Percentiles rank a stretch among this genome's conserved stretches.
Conservation (phyloP, 1,140 invertebrate species). For the Radopholus similis region DNA sequence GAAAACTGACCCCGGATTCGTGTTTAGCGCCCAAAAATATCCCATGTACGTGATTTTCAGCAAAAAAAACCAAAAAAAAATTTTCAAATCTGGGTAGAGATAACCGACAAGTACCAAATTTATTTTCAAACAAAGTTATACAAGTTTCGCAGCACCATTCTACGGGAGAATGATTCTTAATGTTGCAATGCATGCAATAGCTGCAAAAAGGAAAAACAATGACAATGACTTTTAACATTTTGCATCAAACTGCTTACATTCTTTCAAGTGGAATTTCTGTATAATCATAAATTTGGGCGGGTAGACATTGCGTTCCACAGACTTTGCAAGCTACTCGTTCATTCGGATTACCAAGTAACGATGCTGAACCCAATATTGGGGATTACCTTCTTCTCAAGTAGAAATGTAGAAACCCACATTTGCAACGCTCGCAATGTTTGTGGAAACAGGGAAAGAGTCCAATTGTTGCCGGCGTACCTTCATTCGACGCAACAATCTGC, state of each 20-base stretch:
- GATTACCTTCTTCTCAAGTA: neutral
- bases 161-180: conserved; percentile 6
- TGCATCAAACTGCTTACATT: neutral
- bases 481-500: neutral
- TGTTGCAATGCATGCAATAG: conserved; percentile 12
- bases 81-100: too few species aligned
- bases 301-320: conserved; percentile 3
- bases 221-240: neutral
- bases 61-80: too few species aligned
- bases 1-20: too few species aligned
- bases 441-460: conserved; percentile 14
- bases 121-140: too few species aligned
- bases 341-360: neutral
- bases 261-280: conserved; percentile 5
- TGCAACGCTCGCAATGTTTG: conserved; percentile 17
- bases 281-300: conserved; percentile 9
- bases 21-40: too few species aligned
- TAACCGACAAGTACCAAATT: too few species aligned
- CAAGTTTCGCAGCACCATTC: conserved; percentile 18
- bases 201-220: neutral
- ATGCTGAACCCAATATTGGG: neutral
- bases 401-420: neutral
- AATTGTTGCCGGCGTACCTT: neutral
- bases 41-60: too few species aligned
- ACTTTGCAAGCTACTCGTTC: conserved; percentile 11